A percentile compares a stretch with the other conserved stretches of the same genome.
Conservation (phyloP, 2,113 vertebrate species). For the Platycercus adscitus region DNA sequence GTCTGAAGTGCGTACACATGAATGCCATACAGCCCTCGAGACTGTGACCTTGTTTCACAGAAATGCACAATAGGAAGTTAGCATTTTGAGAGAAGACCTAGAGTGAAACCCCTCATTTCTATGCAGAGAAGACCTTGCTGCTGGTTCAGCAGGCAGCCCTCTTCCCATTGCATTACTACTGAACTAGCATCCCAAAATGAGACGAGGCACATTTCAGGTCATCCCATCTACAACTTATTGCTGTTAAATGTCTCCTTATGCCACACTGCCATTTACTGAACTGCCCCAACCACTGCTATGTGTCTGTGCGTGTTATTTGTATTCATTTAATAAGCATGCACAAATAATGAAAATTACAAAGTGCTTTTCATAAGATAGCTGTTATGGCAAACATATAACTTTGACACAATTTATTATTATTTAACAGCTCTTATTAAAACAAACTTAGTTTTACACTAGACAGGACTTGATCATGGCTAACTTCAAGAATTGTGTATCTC, state of each 20-base stretch:
- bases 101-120: neutral
- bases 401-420: neutral
- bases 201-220: neutral
- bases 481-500: neutral
- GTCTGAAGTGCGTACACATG: accelerated
- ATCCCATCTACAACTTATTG: neutral
- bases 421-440: neutral
- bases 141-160: neutral
- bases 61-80: neutral
- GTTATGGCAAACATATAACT: neutral
- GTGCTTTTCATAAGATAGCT: neutral
- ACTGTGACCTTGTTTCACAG: neutral
- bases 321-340: neutral
- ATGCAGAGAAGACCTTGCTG: neutral
- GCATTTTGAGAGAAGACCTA: neutral
- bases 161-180: neutral
- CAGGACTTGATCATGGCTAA: neutral
- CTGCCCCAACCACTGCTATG: neutral
- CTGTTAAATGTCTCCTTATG: neutral
- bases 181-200: neutral
- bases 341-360: neutral
- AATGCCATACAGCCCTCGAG: neutral
- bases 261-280: neutral
- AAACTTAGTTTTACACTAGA: neutral
- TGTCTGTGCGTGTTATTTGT: neutral